A percentile compares a stretch with the other conserved stretches of the same genome.
phyloP scores from a whole-genome alignment of 2,888 invertebrate genomes.

The Orthosia gracilis region DNA sequence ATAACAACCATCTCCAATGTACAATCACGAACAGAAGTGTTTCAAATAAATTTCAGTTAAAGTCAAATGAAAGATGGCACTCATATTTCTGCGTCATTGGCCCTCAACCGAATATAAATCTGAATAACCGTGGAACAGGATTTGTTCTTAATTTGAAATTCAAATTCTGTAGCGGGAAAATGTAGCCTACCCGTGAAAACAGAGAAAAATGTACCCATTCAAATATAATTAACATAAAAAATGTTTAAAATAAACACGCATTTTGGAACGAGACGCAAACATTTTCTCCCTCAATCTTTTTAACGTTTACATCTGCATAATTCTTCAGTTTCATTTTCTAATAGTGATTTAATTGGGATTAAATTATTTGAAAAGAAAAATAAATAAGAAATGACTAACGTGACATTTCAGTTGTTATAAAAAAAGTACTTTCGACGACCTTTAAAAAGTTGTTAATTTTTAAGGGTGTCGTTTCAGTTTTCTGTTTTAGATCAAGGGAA shows the following conservation, averaged over 20 bases:
- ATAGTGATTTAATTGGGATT: constrained; percentile 51
- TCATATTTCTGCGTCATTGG: constrained; percentile 86
- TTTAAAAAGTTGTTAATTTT: constrained; percentile 52
- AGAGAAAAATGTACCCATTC: constrained; percentile 84
- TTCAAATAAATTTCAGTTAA: constrained; percentile 78
- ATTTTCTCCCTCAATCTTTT: constrained; percentile 65
- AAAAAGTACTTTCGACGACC: constrained; percentile 26
- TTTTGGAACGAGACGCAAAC: constrained; percentile 71
- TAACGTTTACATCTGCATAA: constrained; percentile 69
- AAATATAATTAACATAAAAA: constrained; percentile 86
- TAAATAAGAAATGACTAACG: constrained; percentile 36
- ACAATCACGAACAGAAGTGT: constrained; percentile 75
- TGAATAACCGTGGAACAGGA: constrained; percentile 83
- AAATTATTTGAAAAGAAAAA: constrained; percentile 37
- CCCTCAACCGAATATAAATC: constrained; percentile 84
- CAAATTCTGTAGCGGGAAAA: constrained; percentile 84
- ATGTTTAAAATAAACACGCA: constrained; percentile 80
- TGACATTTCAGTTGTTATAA: constrained; percentile 45
- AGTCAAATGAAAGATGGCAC: constrained; percentile 84
- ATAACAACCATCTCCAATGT: constrained; percentile 63
- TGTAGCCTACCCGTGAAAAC: constrained; percentile 79
- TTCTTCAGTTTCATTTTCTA: constrained; percentile 62
- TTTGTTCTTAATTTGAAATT: constrained; percentile 86
- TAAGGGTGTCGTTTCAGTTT: constrained; percentile 48
- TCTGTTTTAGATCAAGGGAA: constrained; percentile 34